These are phyloP conservation scores for Mastomys coucha DNA, from an alignment of 2,113 vertebrate species.

Conservation along the genomic window DNA sequence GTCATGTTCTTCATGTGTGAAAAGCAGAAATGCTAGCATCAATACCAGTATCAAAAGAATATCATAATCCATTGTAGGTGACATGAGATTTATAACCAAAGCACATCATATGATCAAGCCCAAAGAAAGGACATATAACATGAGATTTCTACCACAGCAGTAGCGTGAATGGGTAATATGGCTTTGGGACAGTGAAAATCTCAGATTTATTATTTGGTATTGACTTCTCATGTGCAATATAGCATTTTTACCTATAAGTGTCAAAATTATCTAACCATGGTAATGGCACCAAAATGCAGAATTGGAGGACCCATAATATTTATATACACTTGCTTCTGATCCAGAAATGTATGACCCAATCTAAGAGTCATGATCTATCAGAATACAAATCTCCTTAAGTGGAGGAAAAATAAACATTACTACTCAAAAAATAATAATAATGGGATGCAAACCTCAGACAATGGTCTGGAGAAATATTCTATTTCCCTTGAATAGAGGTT, in stretches of 20 bases:
- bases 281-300: neutral
- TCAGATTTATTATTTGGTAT: neutral
- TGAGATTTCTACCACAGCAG: neutral
- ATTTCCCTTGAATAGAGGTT: neutral
- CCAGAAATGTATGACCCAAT: neutral
- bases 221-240: slow-evolving; percentile 9
- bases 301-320: neutral
- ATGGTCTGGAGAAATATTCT: neutral
- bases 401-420: neutral
- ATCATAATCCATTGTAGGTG: neutral
- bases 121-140: neutral
- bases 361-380: neutral
- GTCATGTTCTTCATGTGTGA: neutral
- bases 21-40: neutral
- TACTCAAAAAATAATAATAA: neutral
- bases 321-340: neutral
- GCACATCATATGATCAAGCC: neutral
- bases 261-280: neutral
- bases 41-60: neutral
- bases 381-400: neutral
- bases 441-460: neutral
- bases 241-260: neutral
- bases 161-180: neutral
- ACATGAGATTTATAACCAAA: neutral
- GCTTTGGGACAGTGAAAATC: neutral